Evolutionary conservation across 2,888 invertebrate genomes (phyloP).

Genomic region (Pemphredon lugubris): DNA sequence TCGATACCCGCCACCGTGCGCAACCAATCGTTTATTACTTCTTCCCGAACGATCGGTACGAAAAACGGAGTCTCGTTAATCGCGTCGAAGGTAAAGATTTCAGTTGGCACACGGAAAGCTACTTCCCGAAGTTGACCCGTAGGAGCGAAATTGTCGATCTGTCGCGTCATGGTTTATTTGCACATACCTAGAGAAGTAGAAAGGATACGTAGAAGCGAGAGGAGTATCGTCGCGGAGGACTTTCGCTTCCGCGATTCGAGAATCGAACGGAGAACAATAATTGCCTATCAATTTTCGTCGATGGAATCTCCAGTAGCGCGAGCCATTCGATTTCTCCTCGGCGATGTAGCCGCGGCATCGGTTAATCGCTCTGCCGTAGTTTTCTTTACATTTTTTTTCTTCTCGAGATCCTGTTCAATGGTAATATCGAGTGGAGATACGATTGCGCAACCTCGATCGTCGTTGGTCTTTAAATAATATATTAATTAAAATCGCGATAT

Average conservation of each 20-base stretch:
- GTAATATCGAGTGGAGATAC: conserved; percentile 24
- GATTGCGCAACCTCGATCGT: too few species aligned
- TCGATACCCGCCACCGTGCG: conserved; percentile 5
- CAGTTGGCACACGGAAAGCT: neutral
- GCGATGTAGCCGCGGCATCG: conserved; percentile 11
- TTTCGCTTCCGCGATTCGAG: conserved; percentile 33
- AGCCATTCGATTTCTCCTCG: conserved; percentile 25
- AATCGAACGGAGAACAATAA: conserved; percentile 33
- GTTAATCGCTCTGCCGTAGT: conserved; percentile 17
- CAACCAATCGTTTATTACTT: neutral
- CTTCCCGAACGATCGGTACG: neutral
- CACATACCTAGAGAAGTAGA: neutral
- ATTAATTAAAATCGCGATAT: too few species aligned
- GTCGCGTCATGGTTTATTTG: neutral
- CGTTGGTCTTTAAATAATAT: too few species aligned
- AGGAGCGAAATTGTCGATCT: neutral
- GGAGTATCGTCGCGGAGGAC: neutral
- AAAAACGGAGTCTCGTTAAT: neutral
- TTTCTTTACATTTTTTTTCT: conserved; percentile 5
- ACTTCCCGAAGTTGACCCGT: neutral
- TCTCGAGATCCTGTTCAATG: conserved; percentile 14
- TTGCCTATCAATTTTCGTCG: conserved; percentile 39
- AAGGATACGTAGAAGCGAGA: neutral
- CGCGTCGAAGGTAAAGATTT: neutral
- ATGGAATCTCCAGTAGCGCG: neutral